Conservation (phyloP, 35 echinoderm and acorn worm species). For the Chiridota heheva region DNA sequence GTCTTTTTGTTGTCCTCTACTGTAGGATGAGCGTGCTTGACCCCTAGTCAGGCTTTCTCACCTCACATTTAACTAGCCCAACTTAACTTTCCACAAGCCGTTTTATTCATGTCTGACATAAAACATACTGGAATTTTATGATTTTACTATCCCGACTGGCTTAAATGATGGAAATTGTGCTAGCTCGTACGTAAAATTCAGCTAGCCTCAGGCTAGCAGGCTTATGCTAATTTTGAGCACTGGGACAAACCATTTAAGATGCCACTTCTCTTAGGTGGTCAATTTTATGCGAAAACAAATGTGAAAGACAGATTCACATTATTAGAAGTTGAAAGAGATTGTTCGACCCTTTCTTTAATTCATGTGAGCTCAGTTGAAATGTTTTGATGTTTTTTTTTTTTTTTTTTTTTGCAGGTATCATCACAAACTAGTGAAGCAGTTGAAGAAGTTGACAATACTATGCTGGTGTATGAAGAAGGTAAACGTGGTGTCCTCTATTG, state of each 20-base stretch:
- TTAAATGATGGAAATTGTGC: too few relatives aligned
- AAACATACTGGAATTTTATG: too few relatives aligned
- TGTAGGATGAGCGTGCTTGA: too few relatives aligned
- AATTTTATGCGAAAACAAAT: background rate
- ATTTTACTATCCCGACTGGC: too few relatives aligned
- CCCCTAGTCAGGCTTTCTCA: too few relatives aligned
- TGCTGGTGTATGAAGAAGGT: conserved; percentile 53
- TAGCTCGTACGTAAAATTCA: too few relatives aligned
- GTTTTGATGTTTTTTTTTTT: background rate
- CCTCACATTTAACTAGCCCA: too few relatives aligned
- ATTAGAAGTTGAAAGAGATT: background rate
- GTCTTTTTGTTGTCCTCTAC: too few relatives aligned
- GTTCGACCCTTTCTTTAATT: background rate
- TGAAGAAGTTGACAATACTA: background rate
- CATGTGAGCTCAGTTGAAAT: background rate
- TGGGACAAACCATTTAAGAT: background rate
- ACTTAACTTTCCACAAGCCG: too few relatives aligned
- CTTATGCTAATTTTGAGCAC: background rate
- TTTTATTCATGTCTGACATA: too few relatives aligned
- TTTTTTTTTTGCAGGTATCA: conserved; percentile 10
- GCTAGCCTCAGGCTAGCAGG: too few relatives aligned
- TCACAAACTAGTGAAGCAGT: conserved; percentile 1
- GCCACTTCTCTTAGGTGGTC: background rate
- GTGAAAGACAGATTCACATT: background rate
- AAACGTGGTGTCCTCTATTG: background rate